Evolutionary conservation across 2,113 vertebrate species (phyloP).

Genomic region (Vulpes vulpes): DNA sequence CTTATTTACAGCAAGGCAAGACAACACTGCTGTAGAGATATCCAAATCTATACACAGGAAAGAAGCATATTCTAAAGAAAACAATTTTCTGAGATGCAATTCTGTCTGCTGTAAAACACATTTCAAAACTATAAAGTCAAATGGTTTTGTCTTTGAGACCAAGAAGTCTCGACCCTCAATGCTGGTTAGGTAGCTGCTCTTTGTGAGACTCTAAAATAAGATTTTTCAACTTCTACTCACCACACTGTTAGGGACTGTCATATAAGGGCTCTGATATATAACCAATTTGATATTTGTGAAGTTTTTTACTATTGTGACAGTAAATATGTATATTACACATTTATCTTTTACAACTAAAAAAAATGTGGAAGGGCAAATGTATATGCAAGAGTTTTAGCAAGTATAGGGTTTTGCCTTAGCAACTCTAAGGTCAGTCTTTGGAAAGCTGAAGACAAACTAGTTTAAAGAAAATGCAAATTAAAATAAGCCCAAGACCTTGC

Average conservation of each 20-base stretch:
- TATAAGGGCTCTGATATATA: neutral
- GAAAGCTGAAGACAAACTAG: neutral
- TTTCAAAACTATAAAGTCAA: constrained; percentile 8
- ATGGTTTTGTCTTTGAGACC: neutral
- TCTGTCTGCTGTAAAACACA: neutral
- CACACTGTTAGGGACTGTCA: neutral
- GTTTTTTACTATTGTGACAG: neutral
- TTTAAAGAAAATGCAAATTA: neutral
- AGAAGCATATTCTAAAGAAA: neutral
- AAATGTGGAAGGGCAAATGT: neutral
- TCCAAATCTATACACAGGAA: neutral
- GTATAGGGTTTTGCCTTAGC: neutral
- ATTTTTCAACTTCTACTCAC: neutral
- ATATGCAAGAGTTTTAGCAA: neutral
- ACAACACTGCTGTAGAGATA: neutral
- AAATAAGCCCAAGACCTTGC: neutral
- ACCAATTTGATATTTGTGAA: neutral
- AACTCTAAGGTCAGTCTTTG: neutral
- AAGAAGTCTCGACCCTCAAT: neutral
- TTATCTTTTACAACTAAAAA: neutral
- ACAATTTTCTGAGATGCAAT: neutral
- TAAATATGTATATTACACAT: neutral
- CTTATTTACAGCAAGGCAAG: neutral
- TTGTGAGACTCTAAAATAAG: neutral
- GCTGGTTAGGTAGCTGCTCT: neutral